Conservation (phyloP, 2,113 vertebrate genomes). For the Spilogale gracilis region DNA sequence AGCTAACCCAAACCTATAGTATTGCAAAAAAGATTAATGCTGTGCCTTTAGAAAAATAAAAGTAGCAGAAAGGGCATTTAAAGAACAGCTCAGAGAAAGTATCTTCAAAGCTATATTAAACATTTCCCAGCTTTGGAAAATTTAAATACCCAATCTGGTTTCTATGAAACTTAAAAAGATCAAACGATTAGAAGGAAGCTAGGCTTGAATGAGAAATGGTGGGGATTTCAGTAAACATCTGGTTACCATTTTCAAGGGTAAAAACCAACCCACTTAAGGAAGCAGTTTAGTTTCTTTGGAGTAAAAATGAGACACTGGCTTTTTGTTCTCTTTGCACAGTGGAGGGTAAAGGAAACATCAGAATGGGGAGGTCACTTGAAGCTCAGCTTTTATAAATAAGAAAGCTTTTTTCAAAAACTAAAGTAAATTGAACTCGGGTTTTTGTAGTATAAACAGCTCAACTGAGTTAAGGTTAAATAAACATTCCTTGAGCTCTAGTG, state of each 20-base stretch:
- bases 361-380: conserved; percentile 85
- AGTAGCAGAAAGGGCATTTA: conserved; percentile 47
- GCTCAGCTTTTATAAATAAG: conserved; percentile 89
- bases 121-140: conserved; percentile 43
- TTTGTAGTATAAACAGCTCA: conserved; percentile 86
- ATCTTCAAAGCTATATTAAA: conserved; percentile 69
- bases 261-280: conserved; percentile 87
- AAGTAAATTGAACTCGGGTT: conserved; percentile 88
- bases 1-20: background rate
- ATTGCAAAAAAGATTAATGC: background rate
- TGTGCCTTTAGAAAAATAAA: background rate
- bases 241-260: conserved; percentile 90
- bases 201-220: conserved; percentile 82
- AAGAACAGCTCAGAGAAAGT: conserved; percentile 33
- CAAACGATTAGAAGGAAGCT: conserved; percentile 83
- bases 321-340: conserved; percentile 86
- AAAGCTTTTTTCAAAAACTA: conserved; percentile 86
- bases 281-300: conserved; percentile 87
- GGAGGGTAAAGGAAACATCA: conserved; percentile 87
- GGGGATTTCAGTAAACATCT: conserved; percentile 90
- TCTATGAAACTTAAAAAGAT: conserved; percentile 84
- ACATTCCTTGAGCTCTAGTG: conserved; percentile 81
- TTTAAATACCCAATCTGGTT: conserved; percentile 81
- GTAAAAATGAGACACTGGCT: conserved; percentile 85
- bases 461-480: conserved; percentile 87